phyloP scores from a whole-genome alignment of 2,888 invertebrate species.

The Agrochola lota region DNA sequence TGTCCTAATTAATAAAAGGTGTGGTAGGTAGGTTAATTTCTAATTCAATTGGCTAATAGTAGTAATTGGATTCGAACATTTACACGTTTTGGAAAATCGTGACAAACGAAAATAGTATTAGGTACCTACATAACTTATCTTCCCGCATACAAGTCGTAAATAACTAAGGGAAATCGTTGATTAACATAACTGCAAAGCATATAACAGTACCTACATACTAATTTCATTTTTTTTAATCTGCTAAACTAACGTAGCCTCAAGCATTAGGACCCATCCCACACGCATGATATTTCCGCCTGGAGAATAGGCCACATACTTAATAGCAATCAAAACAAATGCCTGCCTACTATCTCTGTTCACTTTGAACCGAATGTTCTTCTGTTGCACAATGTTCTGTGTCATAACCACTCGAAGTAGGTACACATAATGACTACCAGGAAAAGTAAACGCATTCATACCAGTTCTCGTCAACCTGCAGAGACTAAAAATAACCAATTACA shows the following conservation, averaged over 20 bases:
- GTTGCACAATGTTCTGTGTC: slow-evolving; percentile 19
- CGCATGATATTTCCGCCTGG: slow-evolving; percentile 6
- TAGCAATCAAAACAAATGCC: slow-evolving; percentile 21
- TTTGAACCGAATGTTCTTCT: slow-evolving; percentile 11
- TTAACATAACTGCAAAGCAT: neutral
- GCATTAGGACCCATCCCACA: slow-evolving; percentile 24
- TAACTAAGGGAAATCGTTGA: slow-evolving; percentile 32
- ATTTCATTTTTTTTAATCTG: neutral
- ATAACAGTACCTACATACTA: neutral
- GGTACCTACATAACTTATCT: slow-evolving; percentile 21
- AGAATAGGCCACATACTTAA: slow-evolving; percentile 14
- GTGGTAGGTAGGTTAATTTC: slow-evolving; percentile 6
- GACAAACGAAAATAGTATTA: slow-evolving; percentile 1
- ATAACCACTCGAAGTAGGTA: slow-evolving; percentile 6
- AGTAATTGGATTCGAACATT: slow-evolving; percentile 21
- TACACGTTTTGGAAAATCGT: slow-evolving; percentile 30
- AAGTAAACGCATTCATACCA: slow-evolving; percentile 25
- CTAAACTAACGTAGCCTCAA: neutral
- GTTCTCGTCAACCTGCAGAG: slow-evolving; percentile 13
- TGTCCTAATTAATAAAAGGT: slow-evolving; percentile 49
- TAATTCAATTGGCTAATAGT: slow-evolving; percentile 41
- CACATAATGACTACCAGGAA: slow-evolving; percentile 50
- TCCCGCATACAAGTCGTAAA: slow-evolving; percentile 52
- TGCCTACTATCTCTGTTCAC: neutral
- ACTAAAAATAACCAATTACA: slow-evolving; percentile 20